Evolutionary conservation across 2,797 vertebrate genomes (phyloP), one percentile per base, ranked within the genome.

Genomic region (Darevskia mixta): DNA sequence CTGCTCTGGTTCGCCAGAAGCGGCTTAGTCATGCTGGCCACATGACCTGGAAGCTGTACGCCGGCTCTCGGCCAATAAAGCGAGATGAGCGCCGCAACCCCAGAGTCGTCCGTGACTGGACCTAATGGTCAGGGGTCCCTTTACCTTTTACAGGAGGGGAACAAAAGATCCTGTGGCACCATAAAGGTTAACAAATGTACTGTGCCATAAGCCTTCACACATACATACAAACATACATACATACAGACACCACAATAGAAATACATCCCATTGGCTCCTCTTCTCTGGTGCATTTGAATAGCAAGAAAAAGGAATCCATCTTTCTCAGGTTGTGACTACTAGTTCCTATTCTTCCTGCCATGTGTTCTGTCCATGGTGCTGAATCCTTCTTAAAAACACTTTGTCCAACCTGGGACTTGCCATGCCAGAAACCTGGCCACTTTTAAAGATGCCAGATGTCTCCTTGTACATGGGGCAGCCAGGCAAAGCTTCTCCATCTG

Each of bases 311-410:
- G 7, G 49, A 29, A 27, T 67, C 73, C 64, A 38, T 29, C 64
- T 76, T 73, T 67, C 71, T 81, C n/a, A 77, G 43, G 38, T n/a
- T 20, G 32, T 55, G n/a, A 8, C 4, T 55, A 38, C 15, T 43
- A n/a, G 13, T 67, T 35, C 80, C 86, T 49, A 73, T 87, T 43
- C 69, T 43, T 79, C 18, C 0, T 10, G 1, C 6, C 35, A 23
- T 32, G 64, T 79, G 45, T 88, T 73, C 94, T 95, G 93, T 93
- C 94, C 94, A 69, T 11, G 88, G 93, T 95, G 85, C 95, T 94
- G 92, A 94, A 92, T 67, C 17, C 7, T 58, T 86, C 58, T 86
- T 69, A 85, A 49, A 41, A 75, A 73, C 38, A 27, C 27, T 82
- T 79, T 49, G 77, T 58, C 67, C 71, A 81, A 85, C 43, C 41